A percentile compares a stretch with the other conserved stretches of the same genome.
Conservation (phyloP, 1,140 invertebrate genomes). For the Dreissena polymorpha region DNA sequence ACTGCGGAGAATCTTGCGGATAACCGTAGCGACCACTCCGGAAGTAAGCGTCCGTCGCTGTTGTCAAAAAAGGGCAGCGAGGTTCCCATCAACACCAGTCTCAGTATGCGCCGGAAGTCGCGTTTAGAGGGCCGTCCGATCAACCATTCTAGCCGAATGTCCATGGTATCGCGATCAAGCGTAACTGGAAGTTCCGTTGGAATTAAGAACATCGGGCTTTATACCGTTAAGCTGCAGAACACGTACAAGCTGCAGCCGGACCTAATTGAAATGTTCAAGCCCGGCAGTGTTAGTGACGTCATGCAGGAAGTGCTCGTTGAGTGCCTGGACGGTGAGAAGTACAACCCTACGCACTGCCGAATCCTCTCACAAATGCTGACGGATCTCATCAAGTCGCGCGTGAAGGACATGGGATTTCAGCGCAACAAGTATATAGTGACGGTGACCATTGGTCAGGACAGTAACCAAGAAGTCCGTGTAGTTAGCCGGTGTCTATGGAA, state of each 20-base stretch:
- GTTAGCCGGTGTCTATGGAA: conserved; percentile 74
- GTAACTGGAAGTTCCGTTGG: conserved; percentile 49
- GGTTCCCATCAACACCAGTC: conserved; percentile 32
- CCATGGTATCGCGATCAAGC: conserved; percentile 57
- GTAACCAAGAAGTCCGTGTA: conserved; percentile 68
- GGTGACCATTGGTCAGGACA: conserved; percentile 71
- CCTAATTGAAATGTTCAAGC: conserved; percentile 62
- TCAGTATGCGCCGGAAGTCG: conserved; percentile 54
- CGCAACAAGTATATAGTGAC: conserved; percentile 73
- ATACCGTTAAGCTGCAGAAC: conserved; percentile 61
- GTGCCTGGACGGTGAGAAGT: conserved; percentile 66
- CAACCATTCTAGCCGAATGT: conserved; percentile 61
- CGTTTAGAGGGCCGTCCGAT: conserved; percentile 38
- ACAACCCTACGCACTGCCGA: conserved; percentile 62
- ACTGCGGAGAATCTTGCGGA: conserved; percentile 38
- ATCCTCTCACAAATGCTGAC: conserved; percentile 64
- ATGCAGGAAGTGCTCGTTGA: conserved; percentile 60
- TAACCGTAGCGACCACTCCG: conserved; percentile 1
- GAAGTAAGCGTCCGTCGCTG: conserved; percentile 41
- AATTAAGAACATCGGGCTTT: conserved; percentile 48
- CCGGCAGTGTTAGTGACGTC: conserved; percentile 56
- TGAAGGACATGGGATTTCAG: conserved; percentile 67
- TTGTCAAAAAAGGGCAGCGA: conserved; percentile 26
- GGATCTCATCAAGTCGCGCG: conserved; percentile 67
- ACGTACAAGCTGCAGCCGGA: conserved; percentile 66